Evolutionary conservation across 1,140 invertebrate species (phyloP).

Genomic region (Neodiprion virginianus): DNA sequence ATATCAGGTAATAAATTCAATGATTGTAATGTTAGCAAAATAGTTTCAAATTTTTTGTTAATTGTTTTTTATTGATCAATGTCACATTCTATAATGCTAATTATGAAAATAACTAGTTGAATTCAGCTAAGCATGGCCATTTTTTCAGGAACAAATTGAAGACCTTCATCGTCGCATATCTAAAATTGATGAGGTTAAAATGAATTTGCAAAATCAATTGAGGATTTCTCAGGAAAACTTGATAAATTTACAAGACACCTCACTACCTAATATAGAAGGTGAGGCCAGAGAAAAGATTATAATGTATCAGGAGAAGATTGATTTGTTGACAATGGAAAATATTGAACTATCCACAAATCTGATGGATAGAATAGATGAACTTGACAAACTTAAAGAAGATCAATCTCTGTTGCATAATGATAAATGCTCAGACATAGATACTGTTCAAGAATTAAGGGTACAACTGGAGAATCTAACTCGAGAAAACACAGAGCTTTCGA

Average conservation of each 20-base stretch:
- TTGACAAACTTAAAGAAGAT: conserved; percentile 33
- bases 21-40: no score
- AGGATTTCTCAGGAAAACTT: conserved; percentile 29
- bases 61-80: no score
- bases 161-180: conserved; percentile 32
- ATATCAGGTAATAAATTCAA: conserved; percentile 16
- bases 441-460: conserved; percentile 18
- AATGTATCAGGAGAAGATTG: conserved; percentile 28
- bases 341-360: conserved; percentile 30
- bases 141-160: conserved; percentile 34
- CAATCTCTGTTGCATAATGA: conserved; percentile 32
- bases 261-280: conserved; percentile 19
- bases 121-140: not conserved
- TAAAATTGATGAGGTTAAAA: conserved; percentile 35
- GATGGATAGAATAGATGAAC: conserved; percentile 36
- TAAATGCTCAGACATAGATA: conserved; percentile 31
- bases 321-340: conserved; percentile 28
- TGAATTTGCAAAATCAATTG: conserved; percentile 31
- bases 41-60: no score
- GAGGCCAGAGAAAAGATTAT: conserved; percentile 26
- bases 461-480: conserved; percentile 26
- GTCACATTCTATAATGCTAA: no score
- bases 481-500: conserved; percentile 38
- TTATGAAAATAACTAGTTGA: no score
- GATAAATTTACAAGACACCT: conserved; percentile 13